Conservation (phyloP, 2,797 vertebrate genomes). For the Sorex maritimensis region DNA sequence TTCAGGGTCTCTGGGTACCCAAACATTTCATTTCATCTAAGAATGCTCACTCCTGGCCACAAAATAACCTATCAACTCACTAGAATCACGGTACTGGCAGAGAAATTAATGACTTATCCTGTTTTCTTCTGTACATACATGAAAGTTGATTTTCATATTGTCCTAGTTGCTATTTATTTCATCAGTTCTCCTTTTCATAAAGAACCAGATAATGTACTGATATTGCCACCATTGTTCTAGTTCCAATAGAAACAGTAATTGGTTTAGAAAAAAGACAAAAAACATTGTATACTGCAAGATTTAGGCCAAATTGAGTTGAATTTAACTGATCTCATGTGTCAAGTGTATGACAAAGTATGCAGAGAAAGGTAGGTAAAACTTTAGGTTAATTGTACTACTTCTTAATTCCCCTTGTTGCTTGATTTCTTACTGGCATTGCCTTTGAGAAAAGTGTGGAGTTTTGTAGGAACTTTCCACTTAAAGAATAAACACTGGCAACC, state of each 20-base stretch:
- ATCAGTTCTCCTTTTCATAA: slow-evolving; percentile 4
- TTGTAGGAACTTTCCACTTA: not conserved
- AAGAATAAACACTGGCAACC: slow-evolving; percentile 41
- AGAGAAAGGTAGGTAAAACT: not conserved
- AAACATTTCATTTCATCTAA: not conserved
- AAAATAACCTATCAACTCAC: not conserved
- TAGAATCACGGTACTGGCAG: not conserved
- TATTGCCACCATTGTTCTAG: not conserved
- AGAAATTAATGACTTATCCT: not conserved
- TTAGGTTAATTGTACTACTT: not conserved
- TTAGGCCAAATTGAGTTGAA: not conserved
- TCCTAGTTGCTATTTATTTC: not conserved
- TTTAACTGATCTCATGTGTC: not conserved
- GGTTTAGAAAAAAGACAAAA: slow-evolving; percentile 35
- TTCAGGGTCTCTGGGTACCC: not conserved
- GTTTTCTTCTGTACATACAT: not conserved
- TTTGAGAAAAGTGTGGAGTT: not conserved
- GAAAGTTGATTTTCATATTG: not conserved
- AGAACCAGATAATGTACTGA: not conserved
- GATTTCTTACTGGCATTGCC: not conserved
- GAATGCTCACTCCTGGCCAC: not conserved
- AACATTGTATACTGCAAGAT: not conserved
- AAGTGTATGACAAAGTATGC: not conserved
- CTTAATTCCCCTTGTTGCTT: not conserved
- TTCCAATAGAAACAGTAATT: not conserved